Percentiles rank a stretch among this genome's conserved stretches.
These are phyloP conservation scores for Rhyacophila evoluta DNA, from an alignment of 2,888 invertebrate species.

Conservation along the genomic window DNA sequence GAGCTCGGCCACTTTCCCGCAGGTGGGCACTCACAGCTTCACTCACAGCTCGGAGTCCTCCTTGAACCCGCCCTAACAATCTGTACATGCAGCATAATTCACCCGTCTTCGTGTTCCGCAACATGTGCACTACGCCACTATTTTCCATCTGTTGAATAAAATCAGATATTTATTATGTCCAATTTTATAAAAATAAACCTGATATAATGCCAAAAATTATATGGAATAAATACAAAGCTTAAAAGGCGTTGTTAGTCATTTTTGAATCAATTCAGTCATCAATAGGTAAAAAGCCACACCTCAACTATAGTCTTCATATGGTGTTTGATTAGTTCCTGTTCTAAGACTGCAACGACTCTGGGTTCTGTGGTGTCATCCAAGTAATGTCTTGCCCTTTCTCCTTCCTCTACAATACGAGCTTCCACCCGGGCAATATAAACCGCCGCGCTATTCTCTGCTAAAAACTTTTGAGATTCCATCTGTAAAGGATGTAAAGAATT, in stretches of 20 bases:
- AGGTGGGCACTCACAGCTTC: conserved; percentile 96
- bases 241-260: no score
- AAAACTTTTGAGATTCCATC: conserved; percentile 98
- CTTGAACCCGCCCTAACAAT: conserved; percentile 90
- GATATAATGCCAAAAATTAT: no score
- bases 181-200: no score
- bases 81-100: conserved; percentile 99
- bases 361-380: conserved; percentile 97
- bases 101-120: conserved; percentile 95
- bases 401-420: conserved; percentile 96
- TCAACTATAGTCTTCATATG: conserved; percentile 98
- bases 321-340: conserved; percentile 97
- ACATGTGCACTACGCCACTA: conserved; percentile 98
- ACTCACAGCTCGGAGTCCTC: conserved; percentile 95
- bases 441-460: conserved; percentile 97
- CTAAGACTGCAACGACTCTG: conserved; percentile 95
- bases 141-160: conserved; percentile 99
- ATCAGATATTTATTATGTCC: no score
- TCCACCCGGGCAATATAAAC: conserved; percentile 99
- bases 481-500: no score
- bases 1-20: conserved; percentile 93
- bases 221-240: no score
- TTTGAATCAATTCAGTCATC: no score
- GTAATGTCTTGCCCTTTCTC: conserved; percentile 97
- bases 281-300: conserved; percentile 58